These are phyloP conservation scores for Sebastes kiyomatsui DNA, from an alignment of 2,797 vertebrate species.

Conservation along the genomic window DNA sequence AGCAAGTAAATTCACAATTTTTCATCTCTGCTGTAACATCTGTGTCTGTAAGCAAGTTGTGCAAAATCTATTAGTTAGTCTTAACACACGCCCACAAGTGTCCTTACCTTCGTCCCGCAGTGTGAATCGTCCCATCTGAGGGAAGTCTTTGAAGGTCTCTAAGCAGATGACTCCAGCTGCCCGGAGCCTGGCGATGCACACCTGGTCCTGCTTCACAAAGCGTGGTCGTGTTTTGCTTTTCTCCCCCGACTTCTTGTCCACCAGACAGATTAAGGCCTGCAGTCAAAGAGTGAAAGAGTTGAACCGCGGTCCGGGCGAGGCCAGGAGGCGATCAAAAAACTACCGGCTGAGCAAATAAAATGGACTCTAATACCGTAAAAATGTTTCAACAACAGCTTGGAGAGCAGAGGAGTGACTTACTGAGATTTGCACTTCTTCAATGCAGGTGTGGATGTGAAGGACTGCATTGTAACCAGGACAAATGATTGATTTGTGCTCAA, in stretches of 20 bases:
- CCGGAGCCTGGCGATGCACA: conserved; percentile 95
- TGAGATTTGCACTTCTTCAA: conserved; percentile 98
- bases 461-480: conserved; percentile 99
- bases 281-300: background rate
- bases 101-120: conserved; percentile 94
- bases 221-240: conserved; percentile 98
- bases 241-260: conserved; percentile 98
- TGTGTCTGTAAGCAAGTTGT: background rate
- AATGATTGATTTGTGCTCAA: conserved; percentile 99
- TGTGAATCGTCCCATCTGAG: conserved; percentile 98
- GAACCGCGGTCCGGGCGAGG: background rate
- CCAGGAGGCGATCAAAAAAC: background rate
- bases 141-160: conserved; percentile 99
- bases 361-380: background rate
- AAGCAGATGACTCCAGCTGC: conserved; percentile 97
- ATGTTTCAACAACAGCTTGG: background rate
- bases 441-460: conserved; percentile 98
- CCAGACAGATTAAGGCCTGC: conserved; percentile 99
- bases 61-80: background rate
- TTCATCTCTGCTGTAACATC: background rate
- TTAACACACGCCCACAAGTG: background rate
- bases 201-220: conserved; percentile 99
- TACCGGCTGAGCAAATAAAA: background rate
- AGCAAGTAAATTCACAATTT: background rate
- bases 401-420: conserved; percentile 78